Evolutionary conservation across 2,113 vertebrate species (phyloP).

Genomic region (Albula goreensis): DNA sequence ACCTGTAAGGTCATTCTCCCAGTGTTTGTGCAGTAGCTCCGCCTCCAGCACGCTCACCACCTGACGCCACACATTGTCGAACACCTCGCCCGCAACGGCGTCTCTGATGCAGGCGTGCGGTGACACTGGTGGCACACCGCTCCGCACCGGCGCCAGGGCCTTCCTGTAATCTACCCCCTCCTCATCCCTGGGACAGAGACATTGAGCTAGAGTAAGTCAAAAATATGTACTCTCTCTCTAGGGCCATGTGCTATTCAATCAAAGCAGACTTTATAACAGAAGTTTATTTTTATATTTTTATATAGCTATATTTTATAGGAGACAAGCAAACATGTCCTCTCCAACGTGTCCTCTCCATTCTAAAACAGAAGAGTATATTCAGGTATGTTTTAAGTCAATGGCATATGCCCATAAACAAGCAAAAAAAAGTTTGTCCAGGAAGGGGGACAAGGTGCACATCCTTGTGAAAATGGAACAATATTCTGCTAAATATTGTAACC

Average conservation of each 20-base stretch:
- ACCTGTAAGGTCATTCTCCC: slow-evolving; percentile 69
- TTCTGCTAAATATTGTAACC: no score
- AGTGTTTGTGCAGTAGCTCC: slow-evolving; percentile 69
- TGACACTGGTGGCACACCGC: slow-evolving; percentile 76
- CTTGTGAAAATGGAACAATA: no score
- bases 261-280: no score
- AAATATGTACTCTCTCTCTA: neutral
- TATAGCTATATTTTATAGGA: no score
- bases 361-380: no score
- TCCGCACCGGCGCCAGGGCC: slow-evolving; percentile 45
- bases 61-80: slow-evolving; percentile 73
- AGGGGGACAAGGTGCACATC: no score
- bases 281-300: no score
- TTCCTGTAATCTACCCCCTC: slow-evolving; percentile 62
- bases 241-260: neutral
- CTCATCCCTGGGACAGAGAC: slow-evolving; percentile 61
- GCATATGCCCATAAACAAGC: neutral
- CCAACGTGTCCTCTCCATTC: no score
- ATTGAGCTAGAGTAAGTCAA: neutral
- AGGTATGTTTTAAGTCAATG: no score
- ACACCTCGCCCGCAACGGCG: slow-evolving; percentile 72
- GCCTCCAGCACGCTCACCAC: slow-evolving; percentile 62
- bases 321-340: no score
- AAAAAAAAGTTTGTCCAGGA: neutral
- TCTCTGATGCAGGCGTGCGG: slow-evolving; percentile 76